Evolutionary conservation across 2,888 invertebrate species (phyloP).

Genomic region (Pogonocherus hispidulus): DNA sequence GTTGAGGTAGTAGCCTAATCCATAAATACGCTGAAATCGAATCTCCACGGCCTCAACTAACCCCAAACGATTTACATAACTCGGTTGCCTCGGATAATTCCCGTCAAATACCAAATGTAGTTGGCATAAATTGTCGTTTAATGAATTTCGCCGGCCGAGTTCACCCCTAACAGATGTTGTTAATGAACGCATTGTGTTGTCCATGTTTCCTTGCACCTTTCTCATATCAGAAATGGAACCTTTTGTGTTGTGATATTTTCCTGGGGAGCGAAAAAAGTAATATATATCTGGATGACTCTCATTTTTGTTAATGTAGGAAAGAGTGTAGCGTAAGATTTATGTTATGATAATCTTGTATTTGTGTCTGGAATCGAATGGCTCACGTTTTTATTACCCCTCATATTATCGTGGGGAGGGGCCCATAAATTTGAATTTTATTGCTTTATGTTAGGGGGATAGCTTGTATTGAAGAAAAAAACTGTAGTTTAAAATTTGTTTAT

Average conservation of each 20-base stretch:
- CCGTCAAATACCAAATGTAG: not conserved
- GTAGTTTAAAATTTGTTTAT: too few species aligned
- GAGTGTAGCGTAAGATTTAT: not conserved
- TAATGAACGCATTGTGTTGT: conserved; percentile 1
- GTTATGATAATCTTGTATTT: not conserved
- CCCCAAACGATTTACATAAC: not conserved
- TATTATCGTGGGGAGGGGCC: not conserved
- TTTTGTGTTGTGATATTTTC: not conserved
- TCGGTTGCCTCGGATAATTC: not conserved
- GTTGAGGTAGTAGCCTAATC: too few species aligned
- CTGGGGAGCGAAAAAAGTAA: not conserved
- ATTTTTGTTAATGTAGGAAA: not conserved
- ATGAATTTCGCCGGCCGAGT: not conserved
- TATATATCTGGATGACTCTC: not conserved
- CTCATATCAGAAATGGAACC: too few species aligned
- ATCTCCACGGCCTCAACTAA: not conserved
- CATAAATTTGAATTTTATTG: not conserved
- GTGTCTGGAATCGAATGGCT: not conserved
- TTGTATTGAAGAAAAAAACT: too few species aligned
- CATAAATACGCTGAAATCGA: not conserved
- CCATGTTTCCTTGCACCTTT: not conserved
- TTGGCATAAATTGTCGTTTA: not conserved
- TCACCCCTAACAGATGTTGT: conserved; percentile 9
- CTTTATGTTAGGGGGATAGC: not conserved
- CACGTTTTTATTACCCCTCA: not conserved